Conservation (phyloP, 2,888 invertebrate species). For the Dryocosmus kuriphilus region DNA sequence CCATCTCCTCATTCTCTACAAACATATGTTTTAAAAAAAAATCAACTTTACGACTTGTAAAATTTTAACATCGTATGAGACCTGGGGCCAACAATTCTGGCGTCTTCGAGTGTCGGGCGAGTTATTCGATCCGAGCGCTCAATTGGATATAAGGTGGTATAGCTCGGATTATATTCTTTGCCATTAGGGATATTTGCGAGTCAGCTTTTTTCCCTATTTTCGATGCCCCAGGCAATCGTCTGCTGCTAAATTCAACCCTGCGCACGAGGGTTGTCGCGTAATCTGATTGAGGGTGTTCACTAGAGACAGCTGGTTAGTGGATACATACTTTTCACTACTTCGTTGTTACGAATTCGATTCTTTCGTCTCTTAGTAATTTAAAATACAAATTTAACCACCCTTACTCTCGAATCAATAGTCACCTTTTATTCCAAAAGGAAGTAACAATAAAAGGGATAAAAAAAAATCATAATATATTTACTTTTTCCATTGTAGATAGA, state of each 20-base stretch:
- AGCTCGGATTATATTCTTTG: conserved; percentile 34
- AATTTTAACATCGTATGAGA: too few relatives aligned
- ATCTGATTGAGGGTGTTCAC: conserved; percentile 37
- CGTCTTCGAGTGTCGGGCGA: too few relatives aligned
- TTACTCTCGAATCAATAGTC: conserved; percentile 25
- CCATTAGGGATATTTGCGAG: conserved; percentile 37
- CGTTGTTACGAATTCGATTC: conserved; percentile 24
- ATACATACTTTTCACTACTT: conserved; percentile 33
- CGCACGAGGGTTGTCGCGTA: conserved; percentile 34
- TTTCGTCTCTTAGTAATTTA: conserved; percentile 17
- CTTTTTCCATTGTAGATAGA: not conserved
- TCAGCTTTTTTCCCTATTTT: conserved; percentile 37
- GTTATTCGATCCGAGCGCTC: too few relatives aligned
- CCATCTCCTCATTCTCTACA: too few relatives aligned
- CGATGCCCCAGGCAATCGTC: conserved; percentile 31
- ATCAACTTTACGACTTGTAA: too few relatives aligned
- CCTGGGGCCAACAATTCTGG: too few relatives aligned
- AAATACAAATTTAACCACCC: conserved; percentile 30
- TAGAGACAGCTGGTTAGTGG: conserved; percentile 37
- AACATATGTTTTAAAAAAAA: too few relatives aligned
- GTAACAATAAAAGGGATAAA: not conserved
- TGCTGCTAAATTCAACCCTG: conserved; percentile 36
- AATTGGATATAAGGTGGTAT: conserved; percentile 13
- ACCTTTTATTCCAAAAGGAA: conserved; percentile 12
- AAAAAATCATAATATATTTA: not conserved